Conservation (phyloP, 2,113 vertebrate species). For the Aix galericulata region DNA sequence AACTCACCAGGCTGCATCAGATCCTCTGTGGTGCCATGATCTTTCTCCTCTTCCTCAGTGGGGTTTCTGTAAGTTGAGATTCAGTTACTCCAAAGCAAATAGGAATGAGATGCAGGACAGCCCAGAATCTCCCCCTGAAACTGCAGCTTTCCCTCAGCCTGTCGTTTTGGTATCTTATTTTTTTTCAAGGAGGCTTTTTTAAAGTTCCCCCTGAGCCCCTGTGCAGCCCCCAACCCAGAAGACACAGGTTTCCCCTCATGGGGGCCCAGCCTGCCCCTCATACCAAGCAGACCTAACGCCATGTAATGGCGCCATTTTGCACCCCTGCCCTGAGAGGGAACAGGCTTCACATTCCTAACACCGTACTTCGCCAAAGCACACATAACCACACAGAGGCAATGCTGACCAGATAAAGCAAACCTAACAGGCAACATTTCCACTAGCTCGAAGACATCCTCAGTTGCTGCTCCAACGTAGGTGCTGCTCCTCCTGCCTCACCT, state of each 20-base stretch:
- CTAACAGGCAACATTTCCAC: rapidly evolving
- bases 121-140: background rate
- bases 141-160: rapidly evolving
- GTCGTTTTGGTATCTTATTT: background rate
- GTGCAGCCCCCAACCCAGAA: background rate
- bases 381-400: rapidly evolving
- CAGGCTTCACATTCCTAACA: rapidly evolving
- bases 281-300: rapidly evolving
- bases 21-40: background rate
- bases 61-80: background rate
- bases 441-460: rapidly evolving
- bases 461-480: rapidly evolving
- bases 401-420: rapidly evolving
- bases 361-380: rapidly evolving
- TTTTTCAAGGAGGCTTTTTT: rapidly evolving
- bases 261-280: too few relatives aligned
- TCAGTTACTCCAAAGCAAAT: background rate
- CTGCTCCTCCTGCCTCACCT: rapidly evolving
- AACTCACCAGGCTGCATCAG: background rate
- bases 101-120: too few relatives aligned
- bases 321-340: too few relatives aligned
- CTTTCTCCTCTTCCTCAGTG: rapidly evolving
- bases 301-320: rapidly evolving
- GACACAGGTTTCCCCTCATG: background rate
- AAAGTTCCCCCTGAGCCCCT: background rate